Evolutionary conservation across 2,113 vertebrate species (phyloP), one percentile per base, ranked within the genome.

Genomic region (Puntigrus tetrazona): DNA sequence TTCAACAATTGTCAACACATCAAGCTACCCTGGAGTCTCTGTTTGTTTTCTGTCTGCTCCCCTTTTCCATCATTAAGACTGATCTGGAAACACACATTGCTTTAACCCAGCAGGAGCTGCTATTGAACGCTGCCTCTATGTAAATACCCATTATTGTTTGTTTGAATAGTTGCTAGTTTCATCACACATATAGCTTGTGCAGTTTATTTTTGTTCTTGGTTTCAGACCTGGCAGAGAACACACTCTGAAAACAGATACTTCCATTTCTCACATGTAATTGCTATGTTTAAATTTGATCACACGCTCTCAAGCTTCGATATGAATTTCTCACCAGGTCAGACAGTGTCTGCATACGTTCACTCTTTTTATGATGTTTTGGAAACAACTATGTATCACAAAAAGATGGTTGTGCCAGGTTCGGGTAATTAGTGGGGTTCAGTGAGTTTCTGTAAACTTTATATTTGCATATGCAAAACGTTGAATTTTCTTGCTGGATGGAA

Each of bases 41-140:
- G 31, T 13, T 41, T 31, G 45, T 55, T 76, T 76, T 76, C 45
- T 50, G 55, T 38, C 55, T 61, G 74, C 18, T 55, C 57, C 74
- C 22, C 22, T 78, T 79, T 59, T 47, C 36, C 34, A 63, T 79
- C 34, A 79, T 43, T 63, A 61, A 79, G 77, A 63, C 55, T 27
- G 34, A 79, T 31, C 38, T 43, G 77, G 41, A 78, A 78, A 61
- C 77, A 63, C n/a, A 65, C 9, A 31, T 65, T 27, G 52, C n/a
- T 80, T 18, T 65, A 47, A n/a, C 76, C 14, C 77, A 63, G 77
- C 77, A 79, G 36, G 77, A 63, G 77, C 57, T 45, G 57, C 36
- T 31, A 43, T 63, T 63, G 77, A 63, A 63, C 77, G 63, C n/a
- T 29, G 7, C 55, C 77, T 79, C 57, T 63, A 43, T 78, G 6